These are phyloP conservation scores for Clanis bilineata DNA, from an alignment of 2,888 invertebrate genomes.

Conservation along the genomic window DNA sequence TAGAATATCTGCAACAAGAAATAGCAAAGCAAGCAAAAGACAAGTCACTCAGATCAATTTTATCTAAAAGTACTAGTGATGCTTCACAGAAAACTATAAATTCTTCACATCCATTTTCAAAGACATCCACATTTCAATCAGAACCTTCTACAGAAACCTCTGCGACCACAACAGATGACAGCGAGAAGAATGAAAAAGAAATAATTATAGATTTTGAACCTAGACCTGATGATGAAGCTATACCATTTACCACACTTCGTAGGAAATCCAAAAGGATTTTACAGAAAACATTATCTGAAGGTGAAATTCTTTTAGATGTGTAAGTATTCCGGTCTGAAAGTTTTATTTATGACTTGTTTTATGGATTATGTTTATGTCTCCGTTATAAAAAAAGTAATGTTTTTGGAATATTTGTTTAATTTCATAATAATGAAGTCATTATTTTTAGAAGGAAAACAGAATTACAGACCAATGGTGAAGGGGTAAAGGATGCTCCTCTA, in stretches of 20 bases:
- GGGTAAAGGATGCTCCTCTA: constrained; percentile 72
- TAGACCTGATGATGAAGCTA: constrained; percentile 84
- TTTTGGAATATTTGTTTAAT: not conserved
- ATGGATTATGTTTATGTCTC: not conserved
- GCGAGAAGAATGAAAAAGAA: constrained; percentile 87
- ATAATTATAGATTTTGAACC: constrained; percentile 95
- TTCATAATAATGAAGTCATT: constrained; percentile 5
- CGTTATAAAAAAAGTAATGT: not conserved
- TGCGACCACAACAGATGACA: constrained; percentile 76
- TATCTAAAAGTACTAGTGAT: constrained; percentile 74
- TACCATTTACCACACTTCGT: constrained; percentile 81
- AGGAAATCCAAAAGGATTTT: constrained; percentile 80
- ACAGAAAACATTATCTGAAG: constrained; percentile 91
- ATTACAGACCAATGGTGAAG: constrained; percentile 71
- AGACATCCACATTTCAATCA: constrained; percentile 79
- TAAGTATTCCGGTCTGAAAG: constrained; percentile 45
- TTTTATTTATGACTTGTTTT: not conserved
- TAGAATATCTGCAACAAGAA: constrained; percentile 79
- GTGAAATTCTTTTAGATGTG: constrained; percentile 87
- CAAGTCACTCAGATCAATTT: constrained; percentile 63
- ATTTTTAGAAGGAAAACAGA: constrained; percentile 71
- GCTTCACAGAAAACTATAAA: constrained; percentile 70
- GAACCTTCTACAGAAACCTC: constrained; percentile 79
- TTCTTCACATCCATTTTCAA: constrained; percentile 69
- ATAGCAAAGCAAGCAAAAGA: constrained; percentile 77